Evolutionary conservation across 2,888 invertebrate genomes (phyloP), one percentile per base, ranked within the genome.

Genomic region (Pediacus dermestoides): DNA sequence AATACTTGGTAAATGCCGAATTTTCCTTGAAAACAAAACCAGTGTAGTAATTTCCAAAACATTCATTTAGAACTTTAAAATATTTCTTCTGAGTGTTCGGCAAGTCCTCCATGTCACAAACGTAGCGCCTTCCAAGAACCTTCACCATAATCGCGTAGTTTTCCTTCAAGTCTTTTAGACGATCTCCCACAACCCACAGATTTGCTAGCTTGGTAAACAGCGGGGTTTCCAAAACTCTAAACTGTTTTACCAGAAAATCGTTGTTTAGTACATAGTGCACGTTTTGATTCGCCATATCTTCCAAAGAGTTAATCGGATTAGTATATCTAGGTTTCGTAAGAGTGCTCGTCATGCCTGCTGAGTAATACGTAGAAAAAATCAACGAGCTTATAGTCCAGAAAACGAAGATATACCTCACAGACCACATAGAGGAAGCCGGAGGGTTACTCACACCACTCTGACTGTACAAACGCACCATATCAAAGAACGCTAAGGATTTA

Each of bases 331-430:
- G 55, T 13, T 47, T 44, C 1, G 55, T 38, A 11, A 52, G 28
- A 8, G 33, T 40, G 18, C 50, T 52, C 8, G 49, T 55, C 12
- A 55, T 33, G 1, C 55, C 53, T 4, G 53, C 53, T 4, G 45
- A 47, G 32, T 52, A 53, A 26, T 48, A 53, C 1, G 42, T 51
- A 1, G 50, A 30, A n/a, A 48, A 21, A 2, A 48, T 33, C 3
- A 50, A 21, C 26, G 49, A 41, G 23, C 34, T 42, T 1, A 50
- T 6, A 8, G 42, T 23, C 50, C 50, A 47, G 15, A 30, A 38
- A 3, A 46, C 9, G 11, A 50, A 23, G 10, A 23, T 3, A 3
- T 9, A 9, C 10, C 23, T 3, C 23, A 7, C 10, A 4, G 23
- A 23, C n/a, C 4, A 3, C 3, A 23, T 9, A n/a, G 23, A 23